Evolutionary conservation across 2,113 vertebrate species (phyloP).

Genomic region (Melanotaenia duboulayi): DNA sequence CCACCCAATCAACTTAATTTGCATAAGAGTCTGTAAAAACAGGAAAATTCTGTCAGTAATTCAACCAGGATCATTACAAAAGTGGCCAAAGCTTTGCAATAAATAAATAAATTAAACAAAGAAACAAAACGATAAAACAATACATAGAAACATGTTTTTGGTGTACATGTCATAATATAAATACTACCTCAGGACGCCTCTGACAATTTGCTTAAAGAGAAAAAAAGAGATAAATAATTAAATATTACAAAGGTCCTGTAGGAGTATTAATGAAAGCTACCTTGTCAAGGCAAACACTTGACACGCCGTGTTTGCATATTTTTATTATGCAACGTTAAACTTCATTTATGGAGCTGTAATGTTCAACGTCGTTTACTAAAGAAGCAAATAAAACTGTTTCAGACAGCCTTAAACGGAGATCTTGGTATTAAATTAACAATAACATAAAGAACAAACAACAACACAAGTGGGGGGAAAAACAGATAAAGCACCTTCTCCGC

Average conservation of each 20-base stretch:
- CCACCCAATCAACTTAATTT: too few species aligned
- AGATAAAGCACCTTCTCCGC: constrained; percentile 22
- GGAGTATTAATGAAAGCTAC: too few species aligned
- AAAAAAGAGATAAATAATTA: too few species aligned
- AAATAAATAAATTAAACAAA: neutral
- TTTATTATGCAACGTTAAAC: neutral
- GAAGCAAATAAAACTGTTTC: neutral
- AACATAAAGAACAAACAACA: neutral
- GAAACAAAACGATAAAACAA: too few species aligned
- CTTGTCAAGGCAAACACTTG: constrained; percentile 4
- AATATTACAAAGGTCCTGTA: too few species aligned
- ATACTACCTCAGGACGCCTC: neutral
- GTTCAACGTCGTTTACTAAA: neutral
- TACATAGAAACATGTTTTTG: too few species aligned
- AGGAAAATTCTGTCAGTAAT: too few species aligned
- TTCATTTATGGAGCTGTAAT: neutral
- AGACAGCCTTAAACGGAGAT: neutral
- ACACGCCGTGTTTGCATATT: neutral
- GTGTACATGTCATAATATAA: neutral
- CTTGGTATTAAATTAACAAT: neutral
- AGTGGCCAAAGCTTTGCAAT: neutral
- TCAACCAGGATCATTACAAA: neutral
- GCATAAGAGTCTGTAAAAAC: too few species aligned
- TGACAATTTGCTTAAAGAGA: neutral
- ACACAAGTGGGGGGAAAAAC: neutral